Percentiles rank a stretch among this genome's conserved stretches.
phyloP scores from a whole-genome alignment of 2,113 vertebrate genomes.

The Petrocephalus zakoni region DNA sequence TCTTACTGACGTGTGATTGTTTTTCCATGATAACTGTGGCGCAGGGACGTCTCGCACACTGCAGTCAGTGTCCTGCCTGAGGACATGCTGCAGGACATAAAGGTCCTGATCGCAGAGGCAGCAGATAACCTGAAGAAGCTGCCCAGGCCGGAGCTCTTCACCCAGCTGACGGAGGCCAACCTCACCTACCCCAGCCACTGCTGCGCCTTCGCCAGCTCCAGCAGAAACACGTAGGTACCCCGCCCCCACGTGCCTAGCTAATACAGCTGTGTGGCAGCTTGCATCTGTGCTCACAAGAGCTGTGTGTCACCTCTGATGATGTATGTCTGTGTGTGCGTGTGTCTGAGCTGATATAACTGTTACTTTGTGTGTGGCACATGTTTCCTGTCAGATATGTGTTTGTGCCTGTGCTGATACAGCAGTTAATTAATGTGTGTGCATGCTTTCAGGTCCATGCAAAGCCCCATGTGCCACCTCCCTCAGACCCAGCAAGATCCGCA shows the following conservation, averaged over 20 bases:
- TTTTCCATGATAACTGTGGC: slow-evolving; percentile 39
- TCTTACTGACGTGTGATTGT: neutral
- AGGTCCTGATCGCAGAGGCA: slow-evolving; percentile 71
- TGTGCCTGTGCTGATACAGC: neutral
- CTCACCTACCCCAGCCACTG: slow-evolving; percentile 94
- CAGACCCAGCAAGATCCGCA: slow-evolving; percentile 39
- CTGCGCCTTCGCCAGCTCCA: slow-evolving; percentile 69
- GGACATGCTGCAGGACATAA: slow-evolving; percentile 71
- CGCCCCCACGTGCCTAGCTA: neutral
- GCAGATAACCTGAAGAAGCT: slow-evolving; percentile 75
- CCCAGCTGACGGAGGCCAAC: slow-evolving; percentile 68
- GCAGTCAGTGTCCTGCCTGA: slow-evolving; percentile 73
- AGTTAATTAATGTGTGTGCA: neutral
- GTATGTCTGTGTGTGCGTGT: no score
- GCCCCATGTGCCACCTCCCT: slow-evolving; percentile 63
- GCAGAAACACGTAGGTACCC: slow-evolving; percentile 12
- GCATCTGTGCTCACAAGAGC: neutral
- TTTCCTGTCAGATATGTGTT: no score
- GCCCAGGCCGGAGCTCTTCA: slow-evolving; percentile 72
- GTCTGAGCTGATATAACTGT: no score
- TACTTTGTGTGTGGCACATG: no score
- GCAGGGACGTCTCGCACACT: slow-evolving; percentile 86
- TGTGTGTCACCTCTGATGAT: neutral
- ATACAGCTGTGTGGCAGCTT: neutral
- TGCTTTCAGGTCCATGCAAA: slow-evolving; percentile 57